phyloP scores from a whole-genome alignment of 2,888 invertebrate genomes.

The Pharmacophagus antenor region DNA sequence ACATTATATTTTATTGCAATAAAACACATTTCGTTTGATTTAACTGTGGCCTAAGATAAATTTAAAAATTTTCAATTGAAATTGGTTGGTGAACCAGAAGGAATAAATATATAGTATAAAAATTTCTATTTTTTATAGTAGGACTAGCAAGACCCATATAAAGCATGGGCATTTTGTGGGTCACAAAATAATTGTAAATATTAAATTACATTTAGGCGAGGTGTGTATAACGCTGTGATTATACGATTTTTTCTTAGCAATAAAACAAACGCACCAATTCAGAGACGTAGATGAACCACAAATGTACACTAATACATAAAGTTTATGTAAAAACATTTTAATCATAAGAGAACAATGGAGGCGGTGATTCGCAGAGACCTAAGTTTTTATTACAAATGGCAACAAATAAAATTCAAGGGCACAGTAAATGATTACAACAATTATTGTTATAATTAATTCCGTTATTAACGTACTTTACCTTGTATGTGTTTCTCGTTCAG shows the following conservation, averaged over 20 bases:
- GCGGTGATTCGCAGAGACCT: slow-evolving; percentile 18
- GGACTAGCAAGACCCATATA: too few species aligned
- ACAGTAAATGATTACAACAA: slow-evolving; percentile 34
- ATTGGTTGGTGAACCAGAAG: too few species aligned
- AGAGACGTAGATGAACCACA: not conserved
- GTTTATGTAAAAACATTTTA: slow-evolving; percentile 24
- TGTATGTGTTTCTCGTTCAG: slow-evolving; percentile 42
- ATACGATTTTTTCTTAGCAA: not conserved
- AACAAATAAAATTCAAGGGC: slow-evolving; percentile 31
- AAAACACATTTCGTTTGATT: too few species aligned
- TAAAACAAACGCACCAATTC: not conserved
- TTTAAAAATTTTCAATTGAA: too few species aligned
- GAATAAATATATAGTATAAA: too few species aligned
- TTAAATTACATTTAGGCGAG: not conserved
- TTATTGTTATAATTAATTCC: slow-evolving; percentile 38
- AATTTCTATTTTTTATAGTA: too few species aligned
- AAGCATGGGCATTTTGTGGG: too few species aligned
- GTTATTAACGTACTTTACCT: slow-evolving; percentile 49
- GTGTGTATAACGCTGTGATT: not conserved
- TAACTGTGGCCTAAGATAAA: too few species aligned
- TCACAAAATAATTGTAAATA: too few species aligned
- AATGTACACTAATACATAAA: slow-evolving; percentile 10
- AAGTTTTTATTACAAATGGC: slow-evolving; percentile 30
- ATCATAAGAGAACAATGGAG: slow-evolving; percentile 31
- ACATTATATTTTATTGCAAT: too few species aligned